Base-by-base conservation (phyloP, 2,113 vertebrate species). In the Otolemur garnettii region DNA sequence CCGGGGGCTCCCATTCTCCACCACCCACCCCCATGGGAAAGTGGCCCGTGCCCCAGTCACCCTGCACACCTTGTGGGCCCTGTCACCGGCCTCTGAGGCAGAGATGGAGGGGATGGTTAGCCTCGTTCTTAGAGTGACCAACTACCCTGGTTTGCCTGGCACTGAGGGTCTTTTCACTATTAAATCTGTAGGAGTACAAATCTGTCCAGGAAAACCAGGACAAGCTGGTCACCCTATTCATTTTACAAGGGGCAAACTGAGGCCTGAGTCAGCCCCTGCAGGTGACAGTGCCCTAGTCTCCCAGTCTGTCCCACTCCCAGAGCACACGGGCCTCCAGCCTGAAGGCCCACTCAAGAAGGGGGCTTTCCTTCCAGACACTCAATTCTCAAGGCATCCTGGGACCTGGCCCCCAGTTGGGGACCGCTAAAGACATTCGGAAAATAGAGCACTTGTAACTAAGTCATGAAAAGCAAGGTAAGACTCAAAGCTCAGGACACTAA, bases 261-360 rank as follows among this genome's bases (percentile, higher is more conserved):
- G 72, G 17, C 53, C 77, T 10, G 45, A 11, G 53, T 33, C 42
- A 11, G 21, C 55, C 19, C 22, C 72, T 6, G 11, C 55, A 89
- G 72, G 69, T 19, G 33, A 33, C 80, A 30, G 9, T 17, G 62
- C 66, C 60, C 57, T 45, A 4, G 7, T 8, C 22, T 45, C 12
- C 21, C 10, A 24, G 33, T 59, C 3, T 15, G 33, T 19, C 42
- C 57, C 45, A 13, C 35, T 75, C 35, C 50, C 64, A 33, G 0
- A 6, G 17, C 45, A 13, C 69, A 77, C 19, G 28, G 13, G 0
- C n/a, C 0, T 53, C 45, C 24, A 45, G 18, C 22, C 21, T 5
- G 26, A 59, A 45, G 60, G 12, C 21, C n/a, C 12, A 38, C 33
- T 62, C 50, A 7, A 28, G 26, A 75, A 13, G 7, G 35, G 38